Evolutionary conservation across 2,113 vertebrate genomes (phyloP), one percentile per base, ranked within the genome.

Genomic region (Tinamus guttatus): DNA sequence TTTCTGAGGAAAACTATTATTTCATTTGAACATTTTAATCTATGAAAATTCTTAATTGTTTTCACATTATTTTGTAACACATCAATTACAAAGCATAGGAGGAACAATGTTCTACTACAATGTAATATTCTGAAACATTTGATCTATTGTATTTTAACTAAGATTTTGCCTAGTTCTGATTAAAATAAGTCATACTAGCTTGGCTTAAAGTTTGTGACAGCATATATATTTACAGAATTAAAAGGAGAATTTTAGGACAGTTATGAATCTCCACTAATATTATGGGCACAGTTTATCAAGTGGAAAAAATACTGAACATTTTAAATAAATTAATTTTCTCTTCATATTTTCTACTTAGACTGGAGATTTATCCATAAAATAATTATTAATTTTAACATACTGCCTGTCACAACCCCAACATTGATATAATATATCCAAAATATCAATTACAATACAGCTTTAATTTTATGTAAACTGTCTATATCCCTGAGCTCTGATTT

Each of bases 401-500:
- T 54, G 7, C 5, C 32, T 75, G 32, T 51, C 86, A 36, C 59
- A 87, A 47, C 89, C 83, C 52, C 34, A 63, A 41, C 20, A 38
- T 84, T 88, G 58, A 22, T 94, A 71, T 58, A 58, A 91, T 68
- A 81, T 24, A 34, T 52, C 47, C 12, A 85, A 89, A 94, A 85
- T 80, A 24, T 27, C 49, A 90, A 32, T 81, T 95, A n/a, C 76
- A 76, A 18, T 34, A 34, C 43, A 69, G 27, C 47, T 95, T 34
- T 85, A 56, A 83, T 94, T 95, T 96, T 76, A 94, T 45, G 30
- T 87, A 92, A 97, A 93, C 18, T 13, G 10, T 49, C 83, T 87
- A 49, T 43, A 21, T 87, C 80, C 96, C 89, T 59, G 62, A 95
- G 73, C 65, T 94, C 70, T 91, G 78, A 82, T 95, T 89, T 96